These are phyloP conservation scores for Eristalinus sepulchralis DNA, from an alignment of 2,888 invertebrate species.

Conservation along the genomic window DNA sequence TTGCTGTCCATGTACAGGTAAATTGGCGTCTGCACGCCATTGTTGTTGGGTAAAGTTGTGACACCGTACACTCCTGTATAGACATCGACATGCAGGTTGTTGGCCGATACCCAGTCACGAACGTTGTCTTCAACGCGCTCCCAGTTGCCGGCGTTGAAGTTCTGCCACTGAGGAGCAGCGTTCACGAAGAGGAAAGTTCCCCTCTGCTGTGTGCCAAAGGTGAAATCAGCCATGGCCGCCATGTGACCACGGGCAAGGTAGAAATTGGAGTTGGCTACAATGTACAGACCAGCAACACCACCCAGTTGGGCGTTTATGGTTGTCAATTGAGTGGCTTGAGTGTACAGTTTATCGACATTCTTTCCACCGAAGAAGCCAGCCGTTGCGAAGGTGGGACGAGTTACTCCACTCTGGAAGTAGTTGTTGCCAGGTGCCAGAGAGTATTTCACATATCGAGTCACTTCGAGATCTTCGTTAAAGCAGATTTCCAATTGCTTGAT, in stretches of 20 bases:
- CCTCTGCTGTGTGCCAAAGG: conserved; percentile 81
- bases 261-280: conserved; percentile 72
- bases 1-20: conserved; percentile 78
- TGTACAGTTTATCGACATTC: conserved; percentile 77
- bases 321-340: conserved; percentile 75
- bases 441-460: conserved; percentile 78
- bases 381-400: conserved; percentile 76
- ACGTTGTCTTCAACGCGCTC: conserved; percentile 81
- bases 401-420: conserved; percentile 78
- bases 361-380: conserved; percentile 76
- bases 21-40: conserved; percentile 78
- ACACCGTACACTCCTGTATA: conserved; percentile 84
- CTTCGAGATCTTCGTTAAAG: conserved; percentile 77
- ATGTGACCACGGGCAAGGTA: conserved; percentile 82
- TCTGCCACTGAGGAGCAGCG: conserved; percentile 83
- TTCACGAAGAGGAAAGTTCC: conserved; percentile 83
- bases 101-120: conserved; percentile 79
- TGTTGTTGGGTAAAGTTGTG: conserved; percentile 81
- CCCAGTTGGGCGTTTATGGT: conserved; percentile 77
- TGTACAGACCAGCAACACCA: conserved; percentile 72
- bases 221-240: conserved; percentile 82
- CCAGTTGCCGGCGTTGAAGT: conserved; percentile 84
- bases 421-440: conserved; percentile 78
- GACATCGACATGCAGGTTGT: conserved; percentile 79
- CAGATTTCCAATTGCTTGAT: conserved; percentile 79